Evolutionary conservation across 1,140 invertebrate genomes (phyloP), one percentile per base, ranked within the genome.

Genomic region (Dendrolimus kikuchii): DNA sequence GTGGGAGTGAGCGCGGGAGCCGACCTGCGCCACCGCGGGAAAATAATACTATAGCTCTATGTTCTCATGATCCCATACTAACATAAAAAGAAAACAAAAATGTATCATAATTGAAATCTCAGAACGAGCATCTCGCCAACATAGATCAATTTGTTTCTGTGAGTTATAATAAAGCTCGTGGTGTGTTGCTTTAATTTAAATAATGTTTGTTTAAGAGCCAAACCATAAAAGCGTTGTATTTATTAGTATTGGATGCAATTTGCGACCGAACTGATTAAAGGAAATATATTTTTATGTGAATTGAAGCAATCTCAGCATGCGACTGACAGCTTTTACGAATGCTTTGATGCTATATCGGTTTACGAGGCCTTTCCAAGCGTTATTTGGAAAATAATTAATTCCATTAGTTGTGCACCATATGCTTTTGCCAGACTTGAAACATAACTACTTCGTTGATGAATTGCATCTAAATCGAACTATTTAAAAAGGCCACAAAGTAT

Each of bases 1-100:
- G 81, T 79, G 80, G 72, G 82, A 81, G 70, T 63, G 61, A 60
- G 58, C 60, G 53, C 62, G 53, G 59, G 63, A 59, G 53, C 46
- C 64, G 68, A 75, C 65, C 71, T 69, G 68, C 66, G 55, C 68
- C 49, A 62, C 36, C 72, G 68, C 80, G 78, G 75, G 77, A 82
- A 84, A 75, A 75, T 77, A 67, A 64, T 60, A 74, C 65, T 50
- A 62, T 57, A 53, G 55, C 59, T 64, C 59, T 59, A 67, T 64
- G 75, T 81, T 78, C 74, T 71, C 77, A 78, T 71, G 62, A 58
- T 49, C 38, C 48, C 44, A 51, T 43, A 44, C 48, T 64, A 62
- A 69, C 66, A 69, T 47, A 42, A 23, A 23, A 23, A 23, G 23
- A 23, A 23, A 23, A 23, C 23, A 23, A 23, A 23, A 23, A 23